These are phyloP conservation scores for Eutrigla gurnardus DNA, from an alignment of 2,797 vertebrate genomes.

Conservation along the genomic window DNA sequence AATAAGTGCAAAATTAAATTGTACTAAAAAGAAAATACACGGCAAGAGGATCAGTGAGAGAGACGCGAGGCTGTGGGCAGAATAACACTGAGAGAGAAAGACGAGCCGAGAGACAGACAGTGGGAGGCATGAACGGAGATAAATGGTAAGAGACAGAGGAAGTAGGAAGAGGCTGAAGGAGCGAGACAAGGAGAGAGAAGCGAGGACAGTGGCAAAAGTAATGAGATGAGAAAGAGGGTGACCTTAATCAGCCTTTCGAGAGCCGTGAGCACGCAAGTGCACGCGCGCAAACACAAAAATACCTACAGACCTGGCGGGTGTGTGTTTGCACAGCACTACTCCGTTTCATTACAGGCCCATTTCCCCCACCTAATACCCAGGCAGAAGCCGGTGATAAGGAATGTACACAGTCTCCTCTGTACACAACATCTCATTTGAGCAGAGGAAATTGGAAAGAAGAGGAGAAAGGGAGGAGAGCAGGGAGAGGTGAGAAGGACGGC, in stretches of 20 bases:
- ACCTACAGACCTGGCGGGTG: constrained; percentile 28
- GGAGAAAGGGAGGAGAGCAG: constrained; percentile 61
- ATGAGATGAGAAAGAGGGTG: constrained; percentile 62
- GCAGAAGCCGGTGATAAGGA: constrained; percentile 77
- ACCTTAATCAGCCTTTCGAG: constrained; percentile 71
- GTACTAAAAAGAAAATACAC: background rate
- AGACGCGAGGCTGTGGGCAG: constrained; percentile 6
- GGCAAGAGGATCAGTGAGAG: background rate
- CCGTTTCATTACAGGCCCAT: constrained; percentile 76
- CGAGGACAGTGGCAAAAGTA: constrained; percentile 53
- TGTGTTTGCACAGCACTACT: constrained; percentile 67
- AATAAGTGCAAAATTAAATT: constrained; percentile 14
- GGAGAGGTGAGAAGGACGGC: constrained; percentile 67
- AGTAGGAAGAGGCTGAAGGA: constrained; percentile 38
- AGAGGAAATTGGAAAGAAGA: constrained; percentile 81
- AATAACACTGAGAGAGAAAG: constrained; percentile 8
- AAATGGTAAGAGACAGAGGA: constrained; percentile 42
- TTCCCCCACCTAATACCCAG: constrained; percentile 72
- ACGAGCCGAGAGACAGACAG: constrained; percentile 28
- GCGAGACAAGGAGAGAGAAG: constrained; percentile 35
- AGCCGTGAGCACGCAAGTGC: background rate
- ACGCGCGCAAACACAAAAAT: constrained; percentile 31
- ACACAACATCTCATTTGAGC: constrained; percentile 82
- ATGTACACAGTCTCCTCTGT: constrained; percentile 70
- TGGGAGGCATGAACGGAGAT: constrained; percentile 27